A percentile compares a stretch with the other conserved stretches of the same genome.
Evolutionary conservation across 2,797 vertebrate genomes (phyloP).

Genomic region (Pangasius macronema): DNA sequence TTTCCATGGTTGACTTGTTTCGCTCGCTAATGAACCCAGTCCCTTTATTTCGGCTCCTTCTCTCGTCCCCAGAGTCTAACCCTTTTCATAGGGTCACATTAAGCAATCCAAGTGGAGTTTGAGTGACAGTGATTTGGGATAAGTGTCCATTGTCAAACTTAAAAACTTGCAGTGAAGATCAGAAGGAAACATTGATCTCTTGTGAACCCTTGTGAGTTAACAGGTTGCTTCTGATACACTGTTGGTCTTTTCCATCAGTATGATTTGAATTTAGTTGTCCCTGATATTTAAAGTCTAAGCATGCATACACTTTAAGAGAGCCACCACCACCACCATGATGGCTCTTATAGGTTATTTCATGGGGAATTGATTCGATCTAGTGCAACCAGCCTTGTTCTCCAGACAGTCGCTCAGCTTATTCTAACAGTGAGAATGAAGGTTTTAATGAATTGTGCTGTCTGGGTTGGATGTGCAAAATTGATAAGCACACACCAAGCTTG

Average conservation of each 20-base stretch:
- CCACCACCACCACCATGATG: background rate
- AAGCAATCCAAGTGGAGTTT: background rate
- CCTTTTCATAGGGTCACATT: background rate
- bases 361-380: conserved; percentile 22
- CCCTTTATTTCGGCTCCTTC: background rate
- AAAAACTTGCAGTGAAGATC: background rate
- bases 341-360: conserved; percentile 32
- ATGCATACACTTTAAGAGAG: conserved; percentile 31
- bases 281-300: conserved; percentile 53
- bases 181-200: background rate
- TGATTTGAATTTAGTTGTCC: conserved; percentile 26
- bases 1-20: background rate
- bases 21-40: background rate
- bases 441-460: conserved; percentile 15
- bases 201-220: background rate
- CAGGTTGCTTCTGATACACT: conserved; percentile 8
- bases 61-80: background rate
- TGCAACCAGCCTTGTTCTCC: background rate
- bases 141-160: background rate
- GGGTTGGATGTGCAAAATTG: background rate
- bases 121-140: conserved; percentile 8
- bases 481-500: background rate
- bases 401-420: conserved; percentile 3
- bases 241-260: conserved; percentile 17
- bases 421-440: conserved; percentile 6